Evolutionary conservation across 2,797 vertebrate genomes (phyloP), one percentile per base, ranked within the genome.

Genomic region (Anguilla pacifica): DNA sequence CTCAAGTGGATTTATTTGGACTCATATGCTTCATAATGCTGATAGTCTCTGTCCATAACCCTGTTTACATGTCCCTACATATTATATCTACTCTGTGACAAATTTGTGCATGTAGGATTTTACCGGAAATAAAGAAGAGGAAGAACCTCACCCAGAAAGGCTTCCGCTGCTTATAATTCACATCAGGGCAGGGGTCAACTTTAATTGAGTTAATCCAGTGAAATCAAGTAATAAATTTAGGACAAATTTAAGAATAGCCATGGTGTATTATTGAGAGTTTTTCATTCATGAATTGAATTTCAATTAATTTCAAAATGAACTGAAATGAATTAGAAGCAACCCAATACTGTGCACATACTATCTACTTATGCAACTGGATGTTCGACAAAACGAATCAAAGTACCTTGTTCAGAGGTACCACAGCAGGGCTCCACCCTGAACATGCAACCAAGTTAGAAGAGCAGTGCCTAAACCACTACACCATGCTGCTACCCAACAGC

Each of bases 1-100:
- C 79, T 51, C 43, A n/a, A 25, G 5, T 82, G 43, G 79, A 82
- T 82, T 82, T 82, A 82, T 82, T 51, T 51, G 25, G 46, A 49
- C 46, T 82, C 43, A n/a, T 82, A 51, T 51, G 11, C 39, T 51
- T 82, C 19, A 51, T 51, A 51, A 25, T 51, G 46, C 79, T 11
- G 43, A 82, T n/a, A n/a, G 19, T 46, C 79, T 79, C 77, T 51
- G 46, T 22, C 9, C 79, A 51, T 5, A 15, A 19, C 10, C 74
- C 39, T 39, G 15, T 77, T 19, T 43, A 31, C 11, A 72, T 72
- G 28, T 31, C 28, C 43, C 17, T 77, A 39, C 17, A 77, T 43
- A 35, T 43, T 77, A 43, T 19, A 43, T 77, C 74, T 19, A 17
- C 39, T 77, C 74, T 77, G 31, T 77, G 39, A 77, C 35, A 15